Conservation (phyloP, 2,888 invertebrate genomes). For the Andrena bucephala region DNA sequence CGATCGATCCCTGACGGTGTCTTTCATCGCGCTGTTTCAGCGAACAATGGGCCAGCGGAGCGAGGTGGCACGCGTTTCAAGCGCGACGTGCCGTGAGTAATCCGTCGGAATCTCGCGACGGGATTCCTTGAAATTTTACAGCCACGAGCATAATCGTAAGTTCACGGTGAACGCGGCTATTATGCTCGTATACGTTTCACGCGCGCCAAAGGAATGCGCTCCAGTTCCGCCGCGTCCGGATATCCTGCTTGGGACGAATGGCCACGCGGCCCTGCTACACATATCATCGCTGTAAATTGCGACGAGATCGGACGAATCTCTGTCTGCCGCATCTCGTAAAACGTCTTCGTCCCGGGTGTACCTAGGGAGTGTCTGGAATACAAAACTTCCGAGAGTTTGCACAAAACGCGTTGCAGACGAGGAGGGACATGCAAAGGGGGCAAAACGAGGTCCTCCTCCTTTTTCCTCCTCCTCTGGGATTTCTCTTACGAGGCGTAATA, state of each 20-base stretch:
- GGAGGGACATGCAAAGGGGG: background rate
- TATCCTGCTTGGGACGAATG: constrained; percentile 41
- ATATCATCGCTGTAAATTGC: constrained; percentile 35
- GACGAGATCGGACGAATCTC: constrained; percentile 28
- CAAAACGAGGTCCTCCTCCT: background rate
- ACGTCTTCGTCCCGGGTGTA: background rate
- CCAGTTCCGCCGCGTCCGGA: constrained; percentile 26
- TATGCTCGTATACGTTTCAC: constrained; percentile 27
- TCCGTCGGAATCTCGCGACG: background rate
- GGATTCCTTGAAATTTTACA: constrained; percentile 35
- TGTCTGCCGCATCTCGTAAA: background rate
- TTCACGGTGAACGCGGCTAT: constrained; percentile 35
- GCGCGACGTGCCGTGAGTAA: constrained; percentile 10
- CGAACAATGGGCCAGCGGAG: background rate
- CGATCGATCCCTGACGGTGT: background rate
- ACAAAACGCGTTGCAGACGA: too few species aligned
- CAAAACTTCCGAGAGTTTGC: too few species aligned
- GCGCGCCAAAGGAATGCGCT: constrained; percentile 20
- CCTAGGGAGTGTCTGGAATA: background rate
- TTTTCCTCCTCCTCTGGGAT: background rate
- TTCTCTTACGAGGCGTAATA: background rate
- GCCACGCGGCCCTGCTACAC: constrained; percentile 5
- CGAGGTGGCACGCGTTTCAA: background rate
- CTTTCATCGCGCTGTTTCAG: background rate
- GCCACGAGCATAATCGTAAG: constrained; percentile 13